Conservation (phyloP, 2,888 invertebrate genomes). For the Ophion ventricosus region DNA sequence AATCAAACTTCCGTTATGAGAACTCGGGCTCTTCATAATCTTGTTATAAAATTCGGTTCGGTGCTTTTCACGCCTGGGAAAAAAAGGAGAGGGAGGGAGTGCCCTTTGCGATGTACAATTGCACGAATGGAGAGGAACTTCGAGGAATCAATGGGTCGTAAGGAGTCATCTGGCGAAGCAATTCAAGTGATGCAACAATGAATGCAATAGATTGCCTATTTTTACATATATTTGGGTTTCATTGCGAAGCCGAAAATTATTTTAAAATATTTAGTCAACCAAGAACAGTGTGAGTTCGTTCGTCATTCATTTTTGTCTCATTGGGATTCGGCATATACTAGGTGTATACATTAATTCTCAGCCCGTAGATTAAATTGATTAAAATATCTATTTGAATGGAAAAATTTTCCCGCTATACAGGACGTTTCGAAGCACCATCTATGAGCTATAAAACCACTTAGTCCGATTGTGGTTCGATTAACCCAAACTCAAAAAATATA, state of each 20-base stretch:
- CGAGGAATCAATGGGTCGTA: not conserved
- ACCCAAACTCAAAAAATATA: too few relatives aligned
- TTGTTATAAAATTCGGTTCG: slow-evolving; percentile 48
- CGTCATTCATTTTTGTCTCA: not conserved
- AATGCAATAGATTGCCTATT: not conserved
- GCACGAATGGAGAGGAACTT: not conserved
- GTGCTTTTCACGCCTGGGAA: slow-evolving; percentile 2
- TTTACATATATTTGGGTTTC: not conserved
- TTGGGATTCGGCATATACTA: not conserved
- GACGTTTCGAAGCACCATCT: too few relatives aligned
- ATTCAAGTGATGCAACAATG: not conserved
- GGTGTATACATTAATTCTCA: too few relatives aligned
- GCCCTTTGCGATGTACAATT: slow-evolving; percentile 1
- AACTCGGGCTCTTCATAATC: slow-evolving; percentile 31
- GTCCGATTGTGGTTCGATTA: too few relatives aligned
- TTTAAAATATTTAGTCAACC: not conserved
- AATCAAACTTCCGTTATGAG: slow-evolving; percentile 40
- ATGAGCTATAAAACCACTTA: too few relatives aligned
- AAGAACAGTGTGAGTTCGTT: not conserved
- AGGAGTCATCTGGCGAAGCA: not conserved
- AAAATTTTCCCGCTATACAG: too few relatives aligned
- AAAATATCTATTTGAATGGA: too few relatives aligned
- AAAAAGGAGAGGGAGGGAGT: not conserved
- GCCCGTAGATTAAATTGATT: too few relatives aligned
- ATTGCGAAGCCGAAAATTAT: not conserved